Conservation (phyloP, 2,797 vertebrate genomes). For the Miichthys miiuy region DNA sequence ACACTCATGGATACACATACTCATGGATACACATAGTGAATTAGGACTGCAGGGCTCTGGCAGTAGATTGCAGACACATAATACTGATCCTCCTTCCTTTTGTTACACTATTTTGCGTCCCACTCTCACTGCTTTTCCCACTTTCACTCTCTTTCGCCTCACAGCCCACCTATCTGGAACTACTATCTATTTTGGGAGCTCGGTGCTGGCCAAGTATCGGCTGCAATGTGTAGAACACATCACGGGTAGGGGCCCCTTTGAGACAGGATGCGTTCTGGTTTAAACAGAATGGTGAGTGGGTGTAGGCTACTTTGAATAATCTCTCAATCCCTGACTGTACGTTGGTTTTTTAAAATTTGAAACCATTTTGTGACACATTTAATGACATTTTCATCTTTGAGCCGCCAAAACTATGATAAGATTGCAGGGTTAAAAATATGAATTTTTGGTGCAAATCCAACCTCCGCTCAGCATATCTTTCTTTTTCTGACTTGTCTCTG, state of each 20-base stretch:
- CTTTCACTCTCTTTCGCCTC: slow-evolving; percentile 50
- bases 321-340: slow-evolving; percentile 32
- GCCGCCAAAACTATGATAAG: not conserved
- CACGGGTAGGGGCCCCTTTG: slow-evolving; percentile 58
- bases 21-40: slow-evolving; percentile 33
- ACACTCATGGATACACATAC: slow-evolving; percentile 7
- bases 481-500: not conserved
- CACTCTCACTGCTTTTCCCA: slow-evolving; percentile 51
- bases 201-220: slow-evolving; percentile 62
- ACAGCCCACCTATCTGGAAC: slow-evolving; percentile 74
- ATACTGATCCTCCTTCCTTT: slow-evolving; percentile 44
- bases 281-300: slow-evolving; percentile 48
- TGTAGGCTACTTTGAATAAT: slow-evolving; percentile 53
- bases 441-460: not conserved
- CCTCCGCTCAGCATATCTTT: not conserved
- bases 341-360: slow-evolving; percentile 29
- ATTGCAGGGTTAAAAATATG: not conserved
- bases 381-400: slow-evolving; percentile 6
- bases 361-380: slow-evolving; percentile 29
- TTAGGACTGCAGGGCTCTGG: slow-evolving; percentile 31
- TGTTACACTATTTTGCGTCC: slow-evolving; percentile 48
- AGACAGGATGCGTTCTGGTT: slow-evolving; percentile 69
- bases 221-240: slow-evolving; percentile 76
- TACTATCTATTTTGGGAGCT: slow-evolving; percentile 76
- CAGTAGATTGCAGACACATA: slow-evolving; percentile 66